A percentile compares a stretch with the other conserved stretches of the same genome.
These are phyloP conservation scores for Ennomos fuscantarius DNA, from an alignment of 2,888 invertebrate genomes.

Conservation along the genomic window DNA sequence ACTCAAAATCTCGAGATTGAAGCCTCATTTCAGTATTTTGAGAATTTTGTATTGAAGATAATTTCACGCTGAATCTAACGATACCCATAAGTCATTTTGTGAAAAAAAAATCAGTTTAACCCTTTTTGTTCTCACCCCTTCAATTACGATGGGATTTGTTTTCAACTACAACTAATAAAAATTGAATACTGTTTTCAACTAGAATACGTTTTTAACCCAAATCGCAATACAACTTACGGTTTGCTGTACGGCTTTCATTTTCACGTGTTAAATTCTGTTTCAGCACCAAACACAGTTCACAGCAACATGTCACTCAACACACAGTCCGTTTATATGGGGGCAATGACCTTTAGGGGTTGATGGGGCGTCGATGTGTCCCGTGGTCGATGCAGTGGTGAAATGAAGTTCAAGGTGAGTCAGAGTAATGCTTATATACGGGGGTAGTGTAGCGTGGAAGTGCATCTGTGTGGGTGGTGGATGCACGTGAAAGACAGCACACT, in stretches of 20 bases:
- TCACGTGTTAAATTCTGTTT: constrained; percentile 46
- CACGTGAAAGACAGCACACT: constrained; percentile 55
- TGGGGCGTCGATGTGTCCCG: constrained; percentile 34
- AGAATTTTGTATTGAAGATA: too few species aligned
- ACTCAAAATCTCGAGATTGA: too few species aligned
- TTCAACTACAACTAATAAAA: too few species aligned
- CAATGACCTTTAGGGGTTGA: constrained; percentile 38
- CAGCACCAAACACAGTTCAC: constrained; percentile 64
- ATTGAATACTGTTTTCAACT: too few species aligned
- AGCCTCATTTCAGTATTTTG: too few species aligned
- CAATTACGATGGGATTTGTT: too few species aligned
- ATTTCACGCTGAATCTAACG: too few species aligned
- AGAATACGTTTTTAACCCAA: background rate
- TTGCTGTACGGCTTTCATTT: constrained; percentile 70
- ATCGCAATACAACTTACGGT: constrained; percentile 60
- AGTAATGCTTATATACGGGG: constrained; percentile 77
- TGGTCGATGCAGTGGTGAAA: constrained; percentile 63
- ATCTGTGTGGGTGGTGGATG: constrained; percentile 53
- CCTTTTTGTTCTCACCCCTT: too few species aligned
- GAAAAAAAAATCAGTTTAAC: too few species aligned
- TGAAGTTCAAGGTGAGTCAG: constrained; percentile 83
- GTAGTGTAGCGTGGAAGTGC: constrained; percentile 71
- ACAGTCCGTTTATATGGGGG: constrained; percentile 36
- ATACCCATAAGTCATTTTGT: too few species aligned
- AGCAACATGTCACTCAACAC: constrained; percentile 53